Percentiles rank a stretch among this genome's conserved stretches.
phyloP scores from a whole-genome alignment of 2,113 vertebrate genomes.

The Sminthopsis crassicaudata region DNA sequence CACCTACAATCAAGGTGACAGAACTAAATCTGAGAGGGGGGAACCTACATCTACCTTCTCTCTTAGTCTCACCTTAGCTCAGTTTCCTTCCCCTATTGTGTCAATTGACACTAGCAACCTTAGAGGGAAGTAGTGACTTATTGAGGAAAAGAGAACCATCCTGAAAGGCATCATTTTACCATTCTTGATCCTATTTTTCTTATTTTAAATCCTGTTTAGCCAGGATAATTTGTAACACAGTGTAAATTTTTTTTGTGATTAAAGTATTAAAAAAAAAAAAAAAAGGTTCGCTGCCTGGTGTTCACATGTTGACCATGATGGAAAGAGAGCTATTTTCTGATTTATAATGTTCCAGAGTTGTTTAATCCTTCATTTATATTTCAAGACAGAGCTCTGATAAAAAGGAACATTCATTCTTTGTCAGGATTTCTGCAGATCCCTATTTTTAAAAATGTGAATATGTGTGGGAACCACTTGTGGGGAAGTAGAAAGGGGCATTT shows the following conservation, averaged over 20 bases:
- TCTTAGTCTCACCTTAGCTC: neutral
- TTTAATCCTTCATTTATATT: constrained; percentile 40
- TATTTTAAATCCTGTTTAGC: constrained; percentile 49
- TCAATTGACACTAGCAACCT: neutral
- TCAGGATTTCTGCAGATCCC: constrained; percentile 52
- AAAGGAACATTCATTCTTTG: neutral
- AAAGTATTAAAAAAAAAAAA: constrained; percentile 28
- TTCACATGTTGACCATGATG: constrained; percentile 59
- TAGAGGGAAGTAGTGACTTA: neutral
- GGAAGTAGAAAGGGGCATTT: neutral
- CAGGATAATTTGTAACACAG: constrained; percentile 67
- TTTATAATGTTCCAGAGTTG: constrained; percentile 39
- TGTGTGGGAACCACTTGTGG: constrained; percentile 8
- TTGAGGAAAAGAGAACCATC: neutral
- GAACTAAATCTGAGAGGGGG: neutral
- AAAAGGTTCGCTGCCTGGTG: constrained; percentile 22
- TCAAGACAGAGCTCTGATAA: neutral
- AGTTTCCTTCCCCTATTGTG: neutral
- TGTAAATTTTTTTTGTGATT: constrained; percentile 52
- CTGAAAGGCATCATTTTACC: constrained; percentile 50
- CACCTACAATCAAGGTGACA: neutral
- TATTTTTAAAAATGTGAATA: constrained; percentile 12
- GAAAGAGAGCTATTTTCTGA: constrained; percentile 44
- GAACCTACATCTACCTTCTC: neutral
- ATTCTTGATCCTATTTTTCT: constrained; percentile 54